These are phyloP conservation scores for Telmatherina bonti DNA, from an alignment of 2,797 vertebrate species.

Conservation along the genomic window DNA sequence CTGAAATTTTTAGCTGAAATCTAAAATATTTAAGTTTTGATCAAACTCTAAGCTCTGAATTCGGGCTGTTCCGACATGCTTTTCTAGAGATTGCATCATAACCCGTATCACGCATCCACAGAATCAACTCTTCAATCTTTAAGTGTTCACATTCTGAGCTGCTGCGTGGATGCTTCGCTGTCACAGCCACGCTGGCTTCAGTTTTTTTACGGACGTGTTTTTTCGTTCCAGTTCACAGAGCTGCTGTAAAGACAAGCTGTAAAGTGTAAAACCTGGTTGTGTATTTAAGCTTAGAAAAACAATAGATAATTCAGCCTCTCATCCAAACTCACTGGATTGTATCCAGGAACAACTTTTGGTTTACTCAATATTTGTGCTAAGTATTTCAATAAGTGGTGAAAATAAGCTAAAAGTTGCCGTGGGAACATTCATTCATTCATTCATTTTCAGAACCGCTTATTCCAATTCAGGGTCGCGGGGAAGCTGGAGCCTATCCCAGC, in stretches of 20 bases:
- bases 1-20: not conserved
- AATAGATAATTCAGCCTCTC: constrained; percentile 1
- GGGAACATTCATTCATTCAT: no score
- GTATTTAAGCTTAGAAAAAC: constrained; percentile 30
- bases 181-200: not conserved
- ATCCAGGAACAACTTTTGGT: constrained; percentile 39
- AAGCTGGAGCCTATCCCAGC: no score
- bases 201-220: constrained; percentile 31
- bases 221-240: constrained; percentile 32
- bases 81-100: constrained; percentile 26
- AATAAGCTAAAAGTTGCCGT: no score
- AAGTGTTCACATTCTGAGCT: constrained; percentile 16
- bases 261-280: constrained; percentile 43
- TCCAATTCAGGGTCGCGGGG: no score
- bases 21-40: constrained; percentile 2
- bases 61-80: not conserved
- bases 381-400: constrained; percentile 48
- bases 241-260: constrained; percentile 47
- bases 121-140: constrained; percentile 25
- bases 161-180: constrained; percentile 17
- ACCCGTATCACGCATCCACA: constrained; percentile 1
- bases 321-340: constrained; percentile 19
- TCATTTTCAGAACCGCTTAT: no score
- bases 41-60: not conserved
- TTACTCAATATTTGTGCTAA: constrained; percentile 33